These are phyloP conservation scores for Druon quercuslanigerum DNA, from an alignment of 1,140 invertebrate species.

Conservation along the genomic window DNA sequence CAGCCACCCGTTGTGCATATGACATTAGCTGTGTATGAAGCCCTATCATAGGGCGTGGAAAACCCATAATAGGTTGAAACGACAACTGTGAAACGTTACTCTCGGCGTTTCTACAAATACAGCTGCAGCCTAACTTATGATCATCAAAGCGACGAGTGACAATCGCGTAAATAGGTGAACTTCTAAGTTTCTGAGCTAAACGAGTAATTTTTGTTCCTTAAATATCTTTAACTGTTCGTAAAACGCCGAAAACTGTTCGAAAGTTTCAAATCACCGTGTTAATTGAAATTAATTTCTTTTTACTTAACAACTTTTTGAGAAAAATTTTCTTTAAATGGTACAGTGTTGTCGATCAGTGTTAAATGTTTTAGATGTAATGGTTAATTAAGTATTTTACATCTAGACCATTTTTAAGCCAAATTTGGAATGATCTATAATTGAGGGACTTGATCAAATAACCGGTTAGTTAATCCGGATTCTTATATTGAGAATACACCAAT, in stretches of 20 bases:
- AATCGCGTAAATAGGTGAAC: conserved; percentile 3
- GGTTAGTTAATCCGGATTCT: too few relatives aligned
- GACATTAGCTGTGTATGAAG: conserved; percentile 13
- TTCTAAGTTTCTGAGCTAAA: neutral
- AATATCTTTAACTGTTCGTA: neutral
- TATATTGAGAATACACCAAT: too few relatives aligned
- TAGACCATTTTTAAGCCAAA: too few relatives aligned
- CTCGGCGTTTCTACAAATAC: conserved; percentile 11
- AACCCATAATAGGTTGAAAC: conserved; percentile 22
- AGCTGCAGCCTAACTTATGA: conserved; percentile 1
- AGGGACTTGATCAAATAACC: too few relatives aligned
- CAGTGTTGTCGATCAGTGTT: too few relatives aligned
- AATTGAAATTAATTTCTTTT: neutral
- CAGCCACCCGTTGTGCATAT: conserved; percentile 8
- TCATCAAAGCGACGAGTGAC: conserved; percentile 5
- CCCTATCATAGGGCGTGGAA: conserved; percentile 14
- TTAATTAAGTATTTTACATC: too few relatives aligned
- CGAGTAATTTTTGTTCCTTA: neutral
- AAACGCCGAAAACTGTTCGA: too few relatives aligned
- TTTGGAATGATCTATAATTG: too few relatives aligned
- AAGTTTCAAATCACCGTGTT: neutral
- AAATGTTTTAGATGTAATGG: too few relatives aligned
- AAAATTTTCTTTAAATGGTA: too few relatives aligned
- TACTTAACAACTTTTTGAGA: too few relatives aligned
- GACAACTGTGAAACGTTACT: conserved; percentile 27